Evolutionary conservation across 2,888 invertebrate genomes (phyloP).

Genomic region (Drosophila eohydei): DNA sequence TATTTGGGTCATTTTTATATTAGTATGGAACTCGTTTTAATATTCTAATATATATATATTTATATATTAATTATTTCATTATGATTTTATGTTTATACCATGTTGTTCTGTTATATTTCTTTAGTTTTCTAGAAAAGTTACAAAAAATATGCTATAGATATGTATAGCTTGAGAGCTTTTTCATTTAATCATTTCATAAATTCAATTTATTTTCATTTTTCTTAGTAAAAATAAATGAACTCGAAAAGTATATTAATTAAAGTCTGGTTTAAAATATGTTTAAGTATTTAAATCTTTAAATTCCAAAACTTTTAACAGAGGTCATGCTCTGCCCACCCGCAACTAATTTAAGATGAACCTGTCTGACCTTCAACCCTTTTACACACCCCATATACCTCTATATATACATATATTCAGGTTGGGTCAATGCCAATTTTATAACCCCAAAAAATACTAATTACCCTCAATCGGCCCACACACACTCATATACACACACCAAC

Average conservation of each 20-base stretch:
- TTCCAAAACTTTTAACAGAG: slow-evolving; percentile 24
- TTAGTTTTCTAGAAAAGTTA: not conserved
- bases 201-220: not conserved
- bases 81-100: not conserved
- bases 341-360: slow-evolving; percentile 12
- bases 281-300: slow-evolving; percentile 8
- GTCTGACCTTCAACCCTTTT: slow-evolving; percentile 50
- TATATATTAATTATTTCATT: not conserved
- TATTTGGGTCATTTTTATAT: too few species aligned
- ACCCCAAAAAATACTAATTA: slow-evolving; percentile 60
- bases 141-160: slow-evolving; percentile 46
- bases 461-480: slow-evolving; percentile 45
- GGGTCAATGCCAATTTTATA: slow-evolving; percentile 59
- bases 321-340: not conserved
- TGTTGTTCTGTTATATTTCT: too few species aligned
- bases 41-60: not conserved
- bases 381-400: not conserved
- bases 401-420: slow-evolving; percentile 24
- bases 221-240: not conserved
- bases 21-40: not conserved
- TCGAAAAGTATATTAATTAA: not conserved
- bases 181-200: too few species aligned
- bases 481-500: slow-evolving; percentile 19
- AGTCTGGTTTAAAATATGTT: not conserved
- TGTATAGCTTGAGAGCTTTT: too few species aligned